A percentile compares a stretch with the other conserved stretches of the same genome.
Conservation (phyloP, 2,888 invertebrate genomes). For the Arrhopalites spinosus region DNA sequence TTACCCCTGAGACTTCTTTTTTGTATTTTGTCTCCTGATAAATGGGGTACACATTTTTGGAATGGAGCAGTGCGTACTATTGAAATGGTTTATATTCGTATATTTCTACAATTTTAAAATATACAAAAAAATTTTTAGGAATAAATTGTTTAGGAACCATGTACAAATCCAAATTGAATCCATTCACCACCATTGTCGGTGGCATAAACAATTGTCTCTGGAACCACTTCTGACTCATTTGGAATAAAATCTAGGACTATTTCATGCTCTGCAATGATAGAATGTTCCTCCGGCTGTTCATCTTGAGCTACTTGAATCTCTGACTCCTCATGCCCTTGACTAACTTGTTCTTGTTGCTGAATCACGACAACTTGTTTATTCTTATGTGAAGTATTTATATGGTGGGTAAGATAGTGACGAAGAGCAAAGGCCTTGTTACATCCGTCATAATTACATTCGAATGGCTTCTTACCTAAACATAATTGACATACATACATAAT, state of each 20-base stretch:
- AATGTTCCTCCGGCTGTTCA: neutral
- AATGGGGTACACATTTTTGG: no score
- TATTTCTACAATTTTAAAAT: neutral
- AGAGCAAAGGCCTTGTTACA: slow-evolving; percentile 3
- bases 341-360: neutral
- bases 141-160: neutral
- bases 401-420: slow-evolving; percentile 14
- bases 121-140: no score
- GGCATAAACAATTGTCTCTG: neutral
- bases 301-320: neutral
- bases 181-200: neutral
- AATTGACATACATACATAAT: no score
- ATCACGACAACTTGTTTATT: neutral
- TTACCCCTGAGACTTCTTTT: no score
- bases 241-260: neutral
- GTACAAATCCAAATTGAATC: neutral
- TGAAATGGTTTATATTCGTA: neutral
- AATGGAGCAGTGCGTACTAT: no score
- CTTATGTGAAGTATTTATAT: slow-evolving; percentile 16
- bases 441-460: neutral
- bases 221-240: neutral
- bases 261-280: neutral
- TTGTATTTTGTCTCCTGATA: no score
- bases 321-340: neutral
- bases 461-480: slow-evolving; percentile 3